Evolutionary conservation across 2,888 invertebrate species (phyloP), one percentile per base, ranked within the genome.

Genomic region (Machimus atricapillus): DNA sequence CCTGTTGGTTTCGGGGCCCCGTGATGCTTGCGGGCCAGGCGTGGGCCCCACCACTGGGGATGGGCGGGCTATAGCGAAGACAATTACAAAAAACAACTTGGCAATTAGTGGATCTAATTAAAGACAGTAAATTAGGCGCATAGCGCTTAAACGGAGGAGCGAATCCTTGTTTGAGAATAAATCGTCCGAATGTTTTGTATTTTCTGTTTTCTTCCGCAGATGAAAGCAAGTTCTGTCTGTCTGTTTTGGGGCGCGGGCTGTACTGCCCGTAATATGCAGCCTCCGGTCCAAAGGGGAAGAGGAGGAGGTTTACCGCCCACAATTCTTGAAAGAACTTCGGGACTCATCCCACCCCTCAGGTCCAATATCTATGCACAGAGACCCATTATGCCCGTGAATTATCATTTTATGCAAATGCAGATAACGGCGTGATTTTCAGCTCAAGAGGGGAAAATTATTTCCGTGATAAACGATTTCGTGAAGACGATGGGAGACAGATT

Each of bases 31-130:
- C 23, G 58, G 19, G 40, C 56, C 19, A 8, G 19, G 19, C 5
- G 73, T 27, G 56, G 16, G 66, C n/a, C 23, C 74, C 6, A 1
- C 34, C 8, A 6, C 27, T 27, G 12, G 46, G 85, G 46, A 85
- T 85, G 85, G 85, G 85, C 85, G 85, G 85, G 85, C 85, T 74
- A 85, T 85, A 85, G 73, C 73, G 74, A 86, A 86, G 86, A 86
- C 78, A 78, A 86, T 86, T 86, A 86, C 88, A 89, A 89, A 90
- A 90, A 89, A 90, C 89, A 90, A 90, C 89, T 90, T 89, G 89
- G 90, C 90, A 90, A 90, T 90, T 90, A 90, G 90, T 89, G 89
- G 89, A 90, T 90, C 90, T 90, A 90, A 90, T 90, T 90, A 90
- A 90, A 90, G 89, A 89, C 90, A 90, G 89, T 89, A 89, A 90